A percentile compares a stretch with the other conserved stretches of the same genome.
Conservation (phyloP, 1,140 invertebrate species). For the Pogonomyrmex barbatus region DNA sequence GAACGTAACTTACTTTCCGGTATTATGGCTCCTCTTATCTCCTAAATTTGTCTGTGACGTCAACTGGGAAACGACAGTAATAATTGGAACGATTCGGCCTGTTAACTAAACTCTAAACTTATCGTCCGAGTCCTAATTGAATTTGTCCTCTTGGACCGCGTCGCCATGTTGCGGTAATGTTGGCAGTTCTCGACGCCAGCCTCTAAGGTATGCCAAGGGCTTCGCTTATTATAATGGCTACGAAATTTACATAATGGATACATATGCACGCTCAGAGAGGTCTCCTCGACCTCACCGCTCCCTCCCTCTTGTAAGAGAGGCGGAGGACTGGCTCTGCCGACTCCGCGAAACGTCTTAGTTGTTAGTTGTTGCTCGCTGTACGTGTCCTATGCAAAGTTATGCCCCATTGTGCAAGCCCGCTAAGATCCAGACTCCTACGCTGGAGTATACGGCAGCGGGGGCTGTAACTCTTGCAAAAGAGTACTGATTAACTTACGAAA, state of each 20-base stretch:
- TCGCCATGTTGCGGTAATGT: constrained; percentile 81
- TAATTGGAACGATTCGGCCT: constrained; percentile 68
- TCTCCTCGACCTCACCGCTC: constrained; percentile 71
- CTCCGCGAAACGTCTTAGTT: constrained; percentile 81
- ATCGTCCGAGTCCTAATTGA: constrained; percentile 82
- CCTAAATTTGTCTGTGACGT: neutral
- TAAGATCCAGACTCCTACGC: constrained; percentile 74
- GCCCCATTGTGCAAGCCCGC: constrained; percentile 80
- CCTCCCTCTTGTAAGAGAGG: constrained; percentile 8
- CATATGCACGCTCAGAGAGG: constrained; percentile 83
- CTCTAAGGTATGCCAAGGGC: constrained; percentile 79
- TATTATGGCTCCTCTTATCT: neutral
- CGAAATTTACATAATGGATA: constrained; percentile 85
- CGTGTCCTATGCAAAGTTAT: constrained; percentile 82
- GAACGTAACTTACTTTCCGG: neutral
- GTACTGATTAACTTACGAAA: constrained; percentile 78
- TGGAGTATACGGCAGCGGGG: constrained; percentile 40
- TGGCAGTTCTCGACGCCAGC: constrained; percentile 80
- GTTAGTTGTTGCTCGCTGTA: constrained; percentile 83
- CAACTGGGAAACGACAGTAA: neutral
- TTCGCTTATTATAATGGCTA: constrained; percentile 85
- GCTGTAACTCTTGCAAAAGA: constrained; percentile 73
- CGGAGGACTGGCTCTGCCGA: constrained; percentile 50
- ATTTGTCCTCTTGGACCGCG: constrained; percentile 82
- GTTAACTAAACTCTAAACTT: constrained; percentile 77